Base-by-base conservation (phyloP, 1,140 invertebrate genomes). In the Doryteuthis pealeii region DNA sequence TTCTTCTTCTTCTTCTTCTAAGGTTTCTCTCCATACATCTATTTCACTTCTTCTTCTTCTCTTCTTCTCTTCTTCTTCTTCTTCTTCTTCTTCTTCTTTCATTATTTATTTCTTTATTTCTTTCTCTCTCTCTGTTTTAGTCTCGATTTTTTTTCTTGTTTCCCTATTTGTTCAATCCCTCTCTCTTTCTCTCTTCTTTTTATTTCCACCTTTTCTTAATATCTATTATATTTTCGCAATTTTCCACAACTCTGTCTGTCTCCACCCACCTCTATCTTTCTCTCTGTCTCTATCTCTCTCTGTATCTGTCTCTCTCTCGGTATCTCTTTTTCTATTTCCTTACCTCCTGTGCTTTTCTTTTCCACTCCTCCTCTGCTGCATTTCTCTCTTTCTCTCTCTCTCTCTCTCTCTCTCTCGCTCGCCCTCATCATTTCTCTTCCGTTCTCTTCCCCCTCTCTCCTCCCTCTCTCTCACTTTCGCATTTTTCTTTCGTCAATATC, bases 331-430 rank as follows among this genome's bases (percentile, higher is more conserved):
- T n/a, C n/a, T n/a, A n/a, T n/a, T n/a, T n/a, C n/a, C n/a, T n/a
- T n/a, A n/a, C n/a, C n/a, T n/a, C n/a, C n/a, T n/a, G n/a, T n/a
- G n/a, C n/a, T n/a, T n/a, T n/a, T n/a, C n/a, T n/a, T n/a, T n/a
- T n/a, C n/a, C n/a, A n/a, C n/a, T n/a, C n/a, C n/a, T n/a, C n/a
- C n/a, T n/a, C n/a, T n/a, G n/a, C n/a, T n/a, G n/a, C n/a, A n/a
- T n/a, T n/a, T n/a, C n/a, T n/a, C n/a, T n/a, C n/a, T n/a, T n/a
- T 49, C 45, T 49, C 45, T 49, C 45, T 49, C 45, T 49, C 45
- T 49, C 45, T 49, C 45, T 49, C 45, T 49, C 45, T 49, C 45
- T 49, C 45, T 49, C 45, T 10, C 45, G 8, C 8, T 49, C 45
- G 8, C 45, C 45, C 8, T 49, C 45, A 49, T 49, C 8, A 10